These are phyloP conservation scores for Pocillopora damicornis DNA, from an alignment of 64 coral and sea anemone species.

Conservation along the genomic window DNA sequence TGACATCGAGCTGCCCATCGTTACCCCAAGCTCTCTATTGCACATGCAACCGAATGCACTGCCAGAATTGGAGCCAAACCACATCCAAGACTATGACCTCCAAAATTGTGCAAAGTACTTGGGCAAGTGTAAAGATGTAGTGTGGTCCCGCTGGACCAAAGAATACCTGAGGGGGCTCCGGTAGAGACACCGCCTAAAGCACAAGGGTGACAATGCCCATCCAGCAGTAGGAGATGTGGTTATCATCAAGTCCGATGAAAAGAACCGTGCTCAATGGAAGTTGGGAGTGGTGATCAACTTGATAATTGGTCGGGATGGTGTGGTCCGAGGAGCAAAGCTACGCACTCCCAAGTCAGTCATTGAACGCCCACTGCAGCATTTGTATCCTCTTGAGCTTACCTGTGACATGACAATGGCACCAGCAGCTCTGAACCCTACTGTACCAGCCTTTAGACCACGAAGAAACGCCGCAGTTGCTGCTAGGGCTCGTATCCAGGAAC, in stretches of 20 bases:
- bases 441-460: not conserved
- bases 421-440: not conserved
- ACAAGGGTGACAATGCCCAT: too few relatives aligned
- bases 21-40: not conserved
- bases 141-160: too few relatives aligned
- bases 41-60: conserved; percentile 7
- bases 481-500: conserved; percentile 1
- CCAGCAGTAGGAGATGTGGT: not conserved
- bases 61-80: conserved; percentile 20
- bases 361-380: too few relatives aligned
- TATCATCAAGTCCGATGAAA: not conserved
- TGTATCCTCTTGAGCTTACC: not conserved
- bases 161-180: too few relatives aligned
- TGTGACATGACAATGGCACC: conserved; percentile 4
- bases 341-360: not conserved
- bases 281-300: conserved; percentile 1
- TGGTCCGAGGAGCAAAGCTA: conserved; percentile 9
- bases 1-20: too few relatives aligned
- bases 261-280: conserved; percentile 10
- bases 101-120: too few relatives aligned
- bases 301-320: conserved; percentile 1
- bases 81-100: not conserved
- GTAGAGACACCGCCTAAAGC: too few relatives aligned
- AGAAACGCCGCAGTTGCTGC: not conserved
- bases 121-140: too few relatives aligned